Percentiles rank a stretch among this genome's conserved stretches.
Evolutionary conservation across 2,113 vertebrate genomes (phyloP).

Genomic region (Psophia crepitans): DNA sequence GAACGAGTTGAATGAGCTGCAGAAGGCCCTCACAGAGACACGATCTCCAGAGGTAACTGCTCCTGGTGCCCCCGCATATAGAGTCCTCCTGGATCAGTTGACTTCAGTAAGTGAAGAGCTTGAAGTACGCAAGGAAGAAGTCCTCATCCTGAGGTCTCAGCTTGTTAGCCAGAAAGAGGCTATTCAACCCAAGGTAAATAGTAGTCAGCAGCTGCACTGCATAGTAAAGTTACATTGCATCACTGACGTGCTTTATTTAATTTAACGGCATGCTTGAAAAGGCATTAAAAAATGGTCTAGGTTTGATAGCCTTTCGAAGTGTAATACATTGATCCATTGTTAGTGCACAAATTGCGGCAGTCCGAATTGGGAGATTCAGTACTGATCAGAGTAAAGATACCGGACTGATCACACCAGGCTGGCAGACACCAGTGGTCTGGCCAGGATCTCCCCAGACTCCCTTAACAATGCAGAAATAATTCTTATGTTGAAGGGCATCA

Average conservation of each 20-base stretch:
- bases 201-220: not conserved
- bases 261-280: not conserved
- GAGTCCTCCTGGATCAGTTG: conserved; percentile 92
- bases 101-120: conserved; percentile 92
- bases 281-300: not conserved
- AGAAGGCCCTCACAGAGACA: conserved; percentile 84
- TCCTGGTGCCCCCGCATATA: conserved; percentile 88
- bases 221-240: not conserved
- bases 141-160: conserved; percentile 95
- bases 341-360: not conserved
- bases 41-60: conserved; percentile 79
- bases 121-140: conserved; percentile 96
- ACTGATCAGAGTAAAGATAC: too few relatives aligned
- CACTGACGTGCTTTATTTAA: not conserved
- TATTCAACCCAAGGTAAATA: conserved; percentile 89
- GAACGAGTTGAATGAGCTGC: conserved; percentile 90
- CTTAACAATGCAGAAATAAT: not conserved
- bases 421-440: not conserved
- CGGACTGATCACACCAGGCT: not conserved
- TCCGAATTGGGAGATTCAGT: not conserved
- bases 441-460: not conserved
- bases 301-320: not conserved
- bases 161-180: conserved; percentile 97
- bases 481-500: not conserved
- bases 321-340: not conserved